Evolutionary conservation across 2,797 vertebrate genomes (phyloP), one percentile per base, ranked within the genome.

Genomic region (Chelonia mydas): DNA sequence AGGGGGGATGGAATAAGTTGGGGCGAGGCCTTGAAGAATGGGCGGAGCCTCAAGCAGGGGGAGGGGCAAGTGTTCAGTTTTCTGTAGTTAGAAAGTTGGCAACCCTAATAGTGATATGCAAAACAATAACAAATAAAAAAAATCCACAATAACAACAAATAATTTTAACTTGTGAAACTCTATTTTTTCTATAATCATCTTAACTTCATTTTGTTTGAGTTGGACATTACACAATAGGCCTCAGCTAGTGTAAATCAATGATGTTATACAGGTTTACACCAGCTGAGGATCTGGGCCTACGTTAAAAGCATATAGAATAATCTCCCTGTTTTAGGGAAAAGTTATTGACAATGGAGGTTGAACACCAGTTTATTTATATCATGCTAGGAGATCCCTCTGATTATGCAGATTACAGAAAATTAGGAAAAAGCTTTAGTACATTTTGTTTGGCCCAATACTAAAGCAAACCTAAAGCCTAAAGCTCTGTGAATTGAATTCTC

Each of bases 401-500:
- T 90, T 89, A 83, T 33, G 33, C 10, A 74, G 74, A 78, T 88
- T 93, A 47, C 49, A 83, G 88, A 89, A 83, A 76, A 61, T 72
- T 19, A 83, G 61, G 80, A 83, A 68, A 84, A 59, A 53, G 8
- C 57, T 84, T 84, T 91, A 78, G 19, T 51, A 47, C 13, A 19
- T 45, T 91, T 88, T 77, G 78, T 88, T 49, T 95, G 53, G 82
- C 91, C 90, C 77, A 59, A 47, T 51, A 76, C 81, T 90, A 90
- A 83, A 79, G 54, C 55, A 83, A 91, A 84, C 45, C 49, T 76
- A 90, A 83, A 93, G 45, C 59, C 90, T 86, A 72, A 37, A 88
- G 78, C 59, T 83, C 12, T 65, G 31, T 51, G 49, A 90, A 28
- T 11, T 81, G 84, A 92, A 87, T 78, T 91, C 54, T 65, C 45